A percentile compares a stretch with the other conserved stretches of the same genome.
These are phyloP conservation scores for Sebastes hubbsi DNA, from an alignment of 2,797 vertebrate genomes.

Conservation along the genomic window DNA sequence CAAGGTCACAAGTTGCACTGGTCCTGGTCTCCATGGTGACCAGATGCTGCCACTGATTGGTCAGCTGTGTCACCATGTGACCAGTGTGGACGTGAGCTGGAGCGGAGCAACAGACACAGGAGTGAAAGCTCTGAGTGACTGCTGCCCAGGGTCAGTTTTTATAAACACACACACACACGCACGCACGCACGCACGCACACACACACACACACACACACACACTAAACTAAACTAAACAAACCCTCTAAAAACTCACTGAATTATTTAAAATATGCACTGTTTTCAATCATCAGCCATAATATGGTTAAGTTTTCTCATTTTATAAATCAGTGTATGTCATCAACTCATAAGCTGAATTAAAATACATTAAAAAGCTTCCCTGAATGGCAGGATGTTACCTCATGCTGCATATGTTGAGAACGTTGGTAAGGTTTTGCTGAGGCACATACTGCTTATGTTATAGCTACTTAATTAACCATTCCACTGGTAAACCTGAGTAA, in stretches of 20 bases:
- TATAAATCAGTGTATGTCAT: neutral
- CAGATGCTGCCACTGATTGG: conserved; percentile 58
- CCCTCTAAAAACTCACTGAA: neutral
- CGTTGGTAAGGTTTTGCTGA: neutral
- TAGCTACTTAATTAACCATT: neutral
- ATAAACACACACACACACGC: neutral
- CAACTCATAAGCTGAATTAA: neutral
- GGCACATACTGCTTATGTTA: neutral
- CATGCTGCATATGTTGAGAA: neutral
- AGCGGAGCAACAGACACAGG: conserved; percentile 71
- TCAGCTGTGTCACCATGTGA: conserved; percentile 60
- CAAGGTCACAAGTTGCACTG: conserved; percentile 71
- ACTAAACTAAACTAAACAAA: neutral
- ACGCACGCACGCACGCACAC: neutral
- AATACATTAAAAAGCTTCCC: neutral
- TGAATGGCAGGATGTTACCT: neutral
- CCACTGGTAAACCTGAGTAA: neutral
- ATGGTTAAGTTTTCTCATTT: neutral
- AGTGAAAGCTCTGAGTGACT: conserved; percentile 59
- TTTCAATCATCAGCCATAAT: neutral
- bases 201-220: neutral
- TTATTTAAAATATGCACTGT: neutral
- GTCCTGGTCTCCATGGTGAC: conserved; percentile 66
- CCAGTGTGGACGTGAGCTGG: conserved; percentile 71
- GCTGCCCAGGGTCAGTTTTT: conserved; percentile 48